Evolutionary conservation across 2,888 invertebrate species (phyloP), one percentile per base, ranked within the genome.

Genomic region (Drosophila kambysellisi): DNA sequence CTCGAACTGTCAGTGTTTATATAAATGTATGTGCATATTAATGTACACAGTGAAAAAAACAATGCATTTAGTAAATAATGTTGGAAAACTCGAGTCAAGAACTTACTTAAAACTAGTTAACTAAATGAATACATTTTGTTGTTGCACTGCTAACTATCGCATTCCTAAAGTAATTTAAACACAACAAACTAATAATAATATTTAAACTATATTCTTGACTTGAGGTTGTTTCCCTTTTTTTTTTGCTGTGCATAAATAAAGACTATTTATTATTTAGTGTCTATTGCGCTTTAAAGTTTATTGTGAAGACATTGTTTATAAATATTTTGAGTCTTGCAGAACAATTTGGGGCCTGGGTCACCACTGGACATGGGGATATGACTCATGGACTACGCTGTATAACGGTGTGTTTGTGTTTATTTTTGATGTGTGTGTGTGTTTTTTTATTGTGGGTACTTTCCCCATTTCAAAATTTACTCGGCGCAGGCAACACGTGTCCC

Each of bases 261-360:
- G 20, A 15, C 20, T 20, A 8, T 46, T 15, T 25, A 25, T 46
- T 46, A 25, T 15, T 46, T 25, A 15, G 9, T 20, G 32, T 25
- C 17, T 25, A 59, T 67, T 65, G 33, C 43, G 51, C 58, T 73
- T 70, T 71, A n/a, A 63, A 54, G 41, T 64, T 61, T 39, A 54
- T 65, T 73, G 59, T 59, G 51, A 67, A 71, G 62, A 70, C 58
- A 72, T 72, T 78, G 78, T 70, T 76, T 79, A 79, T 70, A 76
- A 79, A 79, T 78, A 73, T 75, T 75, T 66, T 61, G 53, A 54
- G 63, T 65, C 52, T 54, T 51, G 32, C 57, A 51, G 56, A 63
- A 64, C 59, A 35, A 9, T 39, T 29, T 48, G 52, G 63, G 63
- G 46, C 66, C 12, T 54, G 53, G 63, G 63, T 46, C 66, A 39